Evolutionary conservation across 2,888 invertebrate species (phyloP), one percentile per base, ranked within the genome.

Genomic region (Pollenia amentaria): DNA sequence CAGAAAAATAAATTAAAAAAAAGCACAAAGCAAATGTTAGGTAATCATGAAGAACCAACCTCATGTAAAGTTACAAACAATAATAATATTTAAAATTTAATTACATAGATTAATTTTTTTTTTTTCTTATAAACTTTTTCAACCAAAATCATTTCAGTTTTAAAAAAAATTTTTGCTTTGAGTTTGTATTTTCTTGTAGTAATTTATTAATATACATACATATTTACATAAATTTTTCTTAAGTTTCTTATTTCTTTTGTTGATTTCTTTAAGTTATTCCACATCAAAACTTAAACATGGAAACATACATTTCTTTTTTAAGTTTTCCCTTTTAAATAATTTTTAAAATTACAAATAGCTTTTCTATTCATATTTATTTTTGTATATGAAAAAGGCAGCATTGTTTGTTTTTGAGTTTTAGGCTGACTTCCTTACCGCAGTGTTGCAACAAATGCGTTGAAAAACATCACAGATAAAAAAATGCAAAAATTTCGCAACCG

Each of bases 201-300:
- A 81, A 80, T 46, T 4, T 10, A 69, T 40, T 55, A 38, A 62
- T 44, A 42, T 76, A 81, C 40, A 29, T 57, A 51, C 38, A 60
- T 73, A 60, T 67, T 29, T 73, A 51, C 57, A 18, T 42, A 48
- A 75, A 76, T 70, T 70, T 76, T 42, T 55, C 48, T 80, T 85
- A 18, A 64, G 51, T 73, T 82, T 73, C 57, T 86, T 57, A 84
- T 87, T 80, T 84, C 83, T 87, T 87, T 87, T 84, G 87, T 87
- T 87, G 87, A 77, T 87, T 87, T 80, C 87, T 80, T 87, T 87
- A 77, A 84, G 83, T 87, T 87, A 57, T 51, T 55, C 44, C 53
- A 46, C 72, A 46, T 80, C 18, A 38, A 29, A 29, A 29, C 29
- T 29, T 29, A 29, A 65, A n/a, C 48, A 60, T 69, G 29, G 29